These are phyloP conservation scores for Theodoxus fluviatilis DNA, from an alignment of 2,888 invertebrate species.

Conservation along the genomic window DNA sequence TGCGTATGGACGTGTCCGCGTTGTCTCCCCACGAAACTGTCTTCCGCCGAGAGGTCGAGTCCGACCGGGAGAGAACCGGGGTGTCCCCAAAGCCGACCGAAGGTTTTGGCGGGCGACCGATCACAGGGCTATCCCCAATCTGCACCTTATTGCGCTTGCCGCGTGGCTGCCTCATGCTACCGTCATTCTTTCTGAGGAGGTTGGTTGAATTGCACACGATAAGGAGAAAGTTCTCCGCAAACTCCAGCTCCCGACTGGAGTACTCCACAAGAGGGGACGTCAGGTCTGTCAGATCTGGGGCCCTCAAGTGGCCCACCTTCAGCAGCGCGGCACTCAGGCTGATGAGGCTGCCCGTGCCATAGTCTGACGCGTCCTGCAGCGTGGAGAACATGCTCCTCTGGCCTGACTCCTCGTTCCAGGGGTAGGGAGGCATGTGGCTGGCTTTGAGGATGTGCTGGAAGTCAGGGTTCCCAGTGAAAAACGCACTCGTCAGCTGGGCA, in stretches of 20 bases:
- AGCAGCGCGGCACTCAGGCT: constrained; percentile 54
- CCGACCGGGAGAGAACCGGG: constrained; percentile 50
- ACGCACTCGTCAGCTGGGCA: constrained; percentile 57
- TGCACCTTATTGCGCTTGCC: constrained; percentile 24
- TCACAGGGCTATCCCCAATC: constrained; percentile 34
- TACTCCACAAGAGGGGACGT: constrained; percentile 58
- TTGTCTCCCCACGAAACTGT: constrained; percentile 64
- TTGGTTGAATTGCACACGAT: constrained; percentile 62
- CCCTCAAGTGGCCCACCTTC: constrained; percentile 48
- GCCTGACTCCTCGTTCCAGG: constrained; percentile 46
- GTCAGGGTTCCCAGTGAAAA: constrained; percentile 57
- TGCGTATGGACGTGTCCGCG: constrained; percentile 53
- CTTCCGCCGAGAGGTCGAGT: constrained; percentile 57
- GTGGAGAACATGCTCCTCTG: no score
- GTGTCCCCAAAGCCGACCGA: constrained; percentile 42
- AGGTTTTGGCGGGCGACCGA: constrained; percentile 34
- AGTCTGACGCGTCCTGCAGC: constrained; percentile 51
- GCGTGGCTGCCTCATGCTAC: constrained; percentile 26
- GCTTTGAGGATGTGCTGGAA: constrained; percentile 47
- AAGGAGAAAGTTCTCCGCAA: constrained; percentile 59
- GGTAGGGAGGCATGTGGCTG: constrained; percentile 45
- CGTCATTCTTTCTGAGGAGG: constrained; percentile 52
- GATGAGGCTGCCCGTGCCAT: constrained; percentile 53
- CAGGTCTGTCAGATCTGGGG: constrained; percentile 57
- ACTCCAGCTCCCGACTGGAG: constrained; percentile 55